A percentile compares a stretch with the other conserved stretches of the same genome.
Conservation (phyloP, 2,113 vertebrate species). For the Rhineura floridana region DNA sequence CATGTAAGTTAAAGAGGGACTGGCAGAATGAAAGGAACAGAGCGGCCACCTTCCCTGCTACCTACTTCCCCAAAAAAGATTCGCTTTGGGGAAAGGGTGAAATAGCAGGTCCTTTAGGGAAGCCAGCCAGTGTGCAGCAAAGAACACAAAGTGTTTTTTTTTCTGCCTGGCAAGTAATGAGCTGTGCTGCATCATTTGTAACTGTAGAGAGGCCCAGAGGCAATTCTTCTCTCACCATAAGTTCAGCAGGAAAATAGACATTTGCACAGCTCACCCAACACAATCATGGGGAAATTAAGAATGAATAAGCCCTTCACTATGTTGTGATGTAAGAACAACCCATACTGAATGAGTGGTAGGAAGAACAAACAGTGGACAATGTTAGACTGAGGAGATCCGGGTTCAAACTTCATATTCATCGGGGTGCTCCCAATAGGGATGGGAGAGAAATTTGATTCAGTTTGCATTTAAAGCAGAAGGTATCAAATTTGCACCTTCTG, state of each 20-base stretch:
- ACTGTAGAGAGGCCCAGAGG: neutral
- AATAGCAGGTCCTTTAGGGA: too few relatives aligned
- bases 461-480: too few relatives aligned
- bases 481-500: too few relatives aligned
- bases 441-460: too few relatives aligned
- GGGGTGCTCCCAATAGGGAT: too few relatives aligned
- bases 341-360: neutral
- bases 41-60: neutral
- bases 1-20: neutral
- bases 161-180: neutral
- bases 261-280: neutral
- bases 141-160: too few relatives aligned
- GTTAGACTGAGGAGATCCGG: neutral
- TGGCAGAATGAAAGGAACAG: neutral
- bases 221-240: neutral
- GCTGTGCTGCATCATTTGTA: neutral
- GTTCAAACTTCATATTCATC: neutral
- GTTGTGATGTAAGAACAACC: neutral
- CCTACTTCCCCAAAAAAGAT: neutral
- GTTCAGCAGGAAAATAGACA: neutral
- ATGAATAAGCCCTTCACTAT: neutral
- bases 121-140: too few relatives aligned
- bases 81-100: neutral
- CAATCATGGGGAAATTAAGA: neutral
- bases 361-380: neutral